A percentile compares a stretch with the other conserved stretches of the same genome.
Conservation (phyloP, 37 sponge, comb jelly and placozoan species). For the Chondrilla cf. caribensis region DNA sequence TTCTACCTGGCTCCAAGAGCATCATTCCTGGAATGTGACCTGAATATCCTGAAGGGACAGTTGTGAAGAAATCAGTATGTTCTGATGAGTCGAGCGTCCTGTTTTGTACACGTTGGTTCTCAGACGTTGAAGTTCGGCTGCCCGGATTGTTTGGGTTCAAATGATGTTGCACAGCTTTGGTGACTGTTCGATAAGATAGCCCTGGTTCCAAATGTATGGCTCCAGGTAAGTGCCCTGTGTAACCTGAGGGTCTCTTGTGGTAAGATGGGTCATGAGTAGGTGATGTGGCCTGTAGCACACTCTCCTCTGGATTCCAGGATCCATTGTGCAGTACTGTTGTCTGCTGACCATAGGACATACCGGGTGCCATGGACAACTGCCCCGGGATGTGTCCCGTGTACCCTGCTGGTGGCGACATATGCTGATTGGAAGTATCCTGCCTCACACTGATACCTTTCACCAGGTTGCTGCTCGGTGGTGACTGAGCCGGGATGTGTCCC, state of each 20-base stretch:
- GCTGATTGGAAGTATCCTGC: neutral
- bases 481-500: constrained; percentile 13
- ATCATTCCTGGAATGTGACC: constrained; percentile 18
- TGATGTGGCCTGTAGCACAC: neutral
- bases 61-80: neutral
- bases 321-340: neutral
- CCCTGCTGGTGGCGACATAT: constrained; percentile 4
- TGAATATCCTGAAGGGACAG: constrained; percentile 5
- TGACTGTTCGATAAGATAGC: neutral
- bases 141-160: neutral
- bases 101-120: neutral
- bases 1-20: neutral
- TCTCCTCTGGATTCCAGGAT: constrained; percentile 2
- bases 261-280: neutral
- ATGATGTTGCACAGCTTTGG: constrained; percentile 9
- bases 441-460: no score
- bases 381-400: constrained; percentile 19
- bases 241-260: constrained; percentile 10
- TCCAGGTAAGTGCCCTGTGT: constrained; percentile 20
- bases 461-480: neutral
- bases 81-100: no score
- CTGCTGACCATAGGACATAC: neutral
- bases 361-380: neutral
- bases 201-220: constrained; percentile 21
- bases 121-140: constrained; percentile 7